A percentile compares a stretch with the other conserved stretches of the same genome.
Conservation (phyloP, 1,140 invertebrate genomes). For the Magallana angulata region DNA sequence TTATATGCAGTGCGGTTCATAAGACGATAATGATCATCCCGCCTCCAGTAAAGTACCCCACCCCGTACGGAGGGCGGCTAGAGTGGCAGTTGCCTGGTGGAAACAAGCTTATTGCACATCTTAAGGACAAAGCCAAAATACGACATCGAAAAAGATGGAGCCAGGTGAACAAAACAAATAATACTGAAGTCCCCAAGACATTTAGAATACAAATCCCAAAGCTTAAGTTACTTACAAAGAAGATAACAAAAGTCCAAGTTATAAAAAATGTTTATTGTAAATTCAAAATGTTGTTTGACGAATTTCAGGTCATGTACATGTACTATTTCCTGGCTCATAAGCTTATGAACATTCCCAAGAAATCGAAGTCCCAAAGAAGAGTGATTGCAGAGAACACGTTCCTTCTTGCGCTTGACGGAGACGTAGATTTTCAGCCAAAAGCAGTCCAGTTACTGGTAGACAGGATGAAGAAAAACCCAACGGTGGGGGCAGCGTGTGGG, state of each 20-base stretch:
- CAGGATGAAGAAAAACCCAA: conserved; percentile 82
- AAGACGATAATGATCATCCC: conserved; percentile 84
- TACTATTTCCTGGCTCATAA: conserved; percentile 87
- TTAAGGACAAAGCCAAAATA: conserved; percentile 98
- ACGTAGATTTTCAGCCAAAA: conserved; percentile 82
- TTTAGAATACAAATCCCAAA: no score
- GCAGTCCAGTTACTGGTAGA: conserved; percentile 81
- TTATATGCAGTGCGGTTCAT: conserved; percentile 85
- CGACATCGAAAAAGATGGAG: conserved; percentile 88
- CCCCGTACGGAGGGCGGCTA: conserved; percentile 96
- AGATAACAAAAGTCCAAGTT: not conserved
- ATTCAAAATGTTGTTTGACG: not conserved
- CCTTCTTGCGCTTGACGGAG: conserved; percentile 82
- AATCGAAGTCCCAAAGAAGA: conserved; percentile 92
- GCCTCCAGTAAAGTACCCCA: conserved; percentile 93
- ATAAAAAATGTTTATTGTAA: not conserved
- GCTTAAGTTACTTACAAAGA: no score
- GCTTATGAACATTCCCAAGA: conserved; percentile 56
- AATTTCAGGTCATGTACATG: conserved; percentile 96
- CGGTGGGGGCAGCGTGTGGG: conserved; percentile 82
- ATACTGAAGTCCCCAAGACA: not conserved
- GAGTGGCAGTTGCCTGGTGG: conserved; percentile 97
- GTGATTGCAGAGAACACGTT: conserved; percentile 84
- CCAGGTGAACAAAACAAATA: conserved; percentile 69
- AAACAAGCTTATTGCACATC: conserved; percentile 97